Conservation (phyloP, 1,140 invertebrate genomes). For the Pseudachorutes palmiensis region DNA sequence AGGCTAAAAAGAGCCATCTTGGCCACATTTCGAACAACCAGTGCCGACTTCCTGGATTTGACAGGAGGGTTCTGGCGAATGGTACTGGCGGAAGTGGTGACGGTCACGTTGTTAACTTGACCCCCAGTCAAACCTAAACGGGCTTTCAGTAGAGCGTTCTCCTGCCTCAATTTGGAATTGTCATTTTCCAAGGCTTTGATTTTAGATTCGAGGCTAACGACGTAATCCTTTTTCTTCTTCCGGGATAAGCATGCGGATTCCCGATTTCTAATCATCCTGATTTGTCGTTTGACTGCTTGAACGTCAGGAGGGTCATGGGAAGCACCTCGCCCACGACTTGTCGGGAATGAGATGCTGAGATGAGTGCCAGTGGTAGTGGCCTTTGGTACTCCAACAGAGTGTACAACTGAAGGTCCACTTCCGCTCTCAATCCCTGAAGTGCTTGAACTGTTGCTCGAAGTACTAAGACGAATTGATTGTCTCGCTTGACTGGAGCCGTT, state of each 20-base stretch:
- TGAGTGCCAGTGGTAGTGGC: too few species aligned
- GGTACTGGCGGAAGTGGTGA: too few species aligned
- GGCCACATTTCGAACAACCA: constrained; percentile 17
- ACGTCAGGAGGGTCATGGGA: constrained; percentile 30
- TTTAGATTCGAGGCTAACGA: constrained; percentile 64
- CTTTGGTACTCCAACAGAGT: too few species aligned
- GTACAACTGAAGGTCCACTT: too few species aligned
- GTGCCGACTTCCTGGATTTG: background rate
- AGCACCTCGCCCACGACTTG: constrained; percentile 29
- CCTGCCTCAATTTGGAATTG: constrained; percentile 60
- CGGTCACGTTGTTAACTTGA: too few species aligned
- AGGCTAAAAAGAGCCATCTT: constrained; percentile 34
- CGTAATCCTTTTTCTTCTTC: constrained; percentile 87
- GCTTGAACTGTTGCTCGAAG: too few species aligned
- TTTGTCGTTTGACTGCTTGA: constrained; percentile 36
- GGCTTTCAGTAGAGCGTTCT: constrained; percentile 47
- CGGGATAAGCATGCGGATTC: constrained; percentile 83
- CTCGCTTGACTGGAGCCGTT: too few species aligned
- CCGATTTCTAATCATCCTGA: constrained; percentile 41
- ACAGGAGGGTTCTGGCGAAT: too few species aligned
- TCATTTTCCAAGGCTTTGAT: constrained; percentile 61
- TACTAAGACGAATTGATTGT: too few species aligned
- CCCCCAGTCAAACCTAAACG: constrained; percentile 40
- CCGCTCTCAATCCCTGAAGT: too few species aligned
- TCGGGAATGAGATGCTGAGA: too few species aligned